Percentiles rank a stretch among this genome's conserved stretches.
These are phyloP conservation scores for Porites lutea DNA, from an alignment of 64 coral and sea anemone species.

Conservation along the genomic window DNA sequence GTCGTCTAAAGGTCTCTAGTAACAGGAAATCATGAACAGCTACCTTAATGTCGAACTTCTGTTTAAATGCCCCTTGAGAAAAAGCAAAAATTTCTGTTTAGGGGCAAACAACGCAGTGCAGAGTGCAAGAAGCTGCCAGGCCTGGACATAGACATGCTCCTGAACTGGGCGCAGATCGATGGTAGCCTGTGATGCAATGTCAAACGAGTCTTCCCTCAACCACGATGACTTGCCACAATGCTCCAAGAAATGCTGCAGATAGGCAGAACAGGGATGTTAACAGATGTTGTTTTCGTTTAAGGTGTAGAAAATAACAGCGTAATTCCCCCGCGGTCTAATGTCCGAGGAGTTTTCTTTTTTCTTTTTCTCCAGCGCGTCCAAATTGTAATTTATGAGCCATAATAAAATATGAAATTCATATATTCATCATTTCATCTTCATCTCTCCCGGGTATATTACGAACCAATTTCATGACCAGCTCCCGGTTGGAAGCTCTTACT, in stretches of 20 bases:
- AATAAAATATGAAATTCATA: too few species aligned
- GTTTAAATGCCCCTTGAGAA: slow-evolving; percentile 84
- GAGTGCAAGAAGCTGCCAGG: slow-evolving; percentile 89
- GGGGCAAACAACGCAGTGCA: slow-evolving; percentile 86
- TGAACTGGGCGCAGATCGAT: slow-evolving; percentile 95
- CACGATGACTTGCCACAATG: slow-evolving; percentile 84
- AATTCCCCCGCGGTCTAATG: too few species aligned
- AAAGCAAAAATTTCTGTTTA: slow-evolving; percentile 86
- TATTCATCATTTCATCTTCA: too few species aligned
- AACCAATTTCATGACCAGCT: too few species aligned
- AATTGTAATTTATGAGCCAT: too few species aligned
- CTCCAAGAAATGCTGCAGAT: slow-evolving; percentile 74
- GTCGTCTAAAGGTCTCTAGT: too few species aligned
- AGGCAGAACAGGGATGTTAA: not conserved
- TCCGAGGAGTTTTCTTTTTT: too few species aligned
- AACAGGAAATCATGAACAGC: slow-evolving; percentile 16
- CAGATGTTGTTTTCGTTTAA: too few species aligned
- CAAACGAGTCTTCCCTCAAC: slow-evolving; percentile 67
- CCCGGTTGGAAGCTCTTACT: too few species aligned
- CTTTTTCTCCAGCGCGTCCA: too few species aligned
- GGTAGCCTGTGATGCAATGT: slow-evolving; percentile 71
- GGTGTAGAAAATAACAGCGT: too few species aligned
- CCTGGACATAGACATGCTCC: slow-evolving; percentile 91
- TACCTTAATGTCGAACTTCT: slow-evolving; percentile 82
- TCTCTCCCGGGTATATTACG: too few species aligned